Evolutionary conservation across 1,140 invertebrate species (phyloP).

Genomic region (Formica selysi): DNA sequence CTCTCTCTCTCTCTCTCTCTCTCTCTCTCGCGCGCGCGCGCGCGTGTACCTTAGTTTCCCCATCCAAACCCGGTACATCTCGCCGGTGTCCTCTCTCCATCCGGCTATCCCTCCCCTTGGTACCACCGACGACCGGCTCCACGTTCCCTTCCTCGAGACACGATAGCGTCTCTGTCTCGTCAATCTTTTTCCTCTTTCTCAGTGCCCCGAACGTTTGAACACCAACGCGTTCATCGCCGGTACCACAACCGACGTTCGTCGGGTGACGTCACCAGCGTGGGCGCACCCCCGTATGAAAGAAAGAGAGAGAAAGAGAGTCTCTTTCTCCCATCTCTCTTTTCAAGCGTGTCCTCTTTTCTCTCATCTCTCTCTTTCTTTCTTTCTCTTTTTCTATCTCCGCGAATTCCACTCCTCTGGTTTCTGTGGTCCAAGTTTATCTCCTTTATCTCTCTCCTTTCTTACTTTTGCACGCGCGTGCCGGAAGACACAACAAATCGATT

Average conservation of each 20-base stretch:
- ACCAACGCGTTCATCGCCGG: constrained; percentile 76
- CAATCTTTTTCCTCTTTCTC: constrained; percentile 56
- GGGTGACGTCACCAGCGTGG: constrained; percentile 83
- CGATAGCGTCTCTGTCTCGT: constrained; percentile 49
- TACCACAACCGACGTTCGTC: constrained; percentile 82
- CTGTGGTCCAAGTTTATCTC: constrained; percentile 60
- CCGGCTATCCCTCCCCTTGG: constrained; percentile 13
- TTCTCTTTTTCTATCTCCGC: constrained; percentile 36
- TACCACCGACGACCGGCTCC: constrained; percentile 43
- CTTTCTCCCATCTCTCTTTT: constrained; percentile 11
- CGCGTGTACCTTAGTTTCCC: constrained; percentile 31
- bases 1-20: too few relatives aligned
- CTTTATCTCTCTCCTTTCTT: constrained; percentile 58
- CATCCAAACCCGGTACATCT: constrained; percentile 55
- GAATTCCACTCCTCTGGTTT: constrained; percentile 62
- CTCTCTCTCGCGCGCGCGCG: too few relatives aligned
- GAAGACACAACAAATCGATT: constrained; percentile 57
- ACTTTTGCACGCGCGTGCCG: constrained; percentile 45
- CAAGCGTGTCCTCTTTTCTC: constrained; percentile 19
- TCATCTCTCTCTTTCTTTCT: constrained; percentile 23
- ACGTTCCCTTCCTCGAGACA: constrained; percentile 67
- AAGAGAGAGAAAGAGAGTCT: constrained; percentile 22
- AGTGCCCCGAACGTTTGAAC: constrained; percentile 53
- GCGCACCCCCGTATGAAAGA: constrained; percentile 81
- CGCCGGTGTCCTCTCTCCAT: constrained; percentile 53